Evolutionary conservation across 2,113 vertebrate genomes (phyloP), one percentile per base, ranked within the genome.

Genomic region (Sorex fumeus): DNA sequence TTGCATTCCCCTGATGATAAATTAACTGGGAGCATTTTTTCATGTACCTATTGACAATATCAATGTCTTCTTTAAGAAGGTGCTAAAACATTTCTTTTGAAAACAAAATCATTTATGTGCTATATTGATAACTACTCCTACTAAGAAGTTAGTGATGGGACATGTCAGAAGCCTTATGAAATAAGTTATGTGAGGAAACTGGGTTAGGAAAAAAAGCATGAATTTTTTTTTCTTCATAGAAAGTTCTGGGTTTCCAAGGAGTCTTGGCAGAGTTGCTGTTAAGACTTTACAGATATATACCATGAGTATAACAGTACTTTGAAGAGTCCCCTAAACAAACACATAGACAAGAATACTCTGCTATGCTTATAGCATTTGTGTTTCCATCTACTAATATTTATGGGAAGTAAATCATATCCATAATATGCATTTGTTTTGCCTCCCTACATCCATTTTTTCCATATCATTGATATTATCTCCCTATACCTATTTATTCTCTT

Each of bases 121-220:
- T 96, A 88, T 27, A 88, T 27, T 83, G 95, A 94, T 91, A 96
- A 97, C 32, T 50, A 60, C 60, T 92, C 64, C 50, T 94, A 92
- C 82, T 87, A 93, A 74, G 83, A 95, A 96, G 95, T 84, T 80
- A 79, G 93, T 67, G 85, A 92, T 88, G 64, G 90, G 45, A 75
- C 94, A 57, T 80, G 62, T 81, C 28, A 85, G 89, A 96, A 83
- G 80, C 69, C 34, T 95, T 89, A 82, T 81, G 47, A 93, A 45
- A 92, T 23, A 32, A 95, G 1, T 93, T 91, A 72, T 3, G 60
- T 36, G 21, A 86, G 25, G 21, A 90, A 93, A 90, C 25, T 64
- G n/a, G 70, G 25, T 91, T 9, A 45, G 27, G 7, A 53, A 90
- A 78, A 50, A 60, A 60, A 21, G 19, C 43, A 81, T 6, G 77